Conservation (phyloP, 2,797 vertebrate genomes). For the Rhinophrynus dorsalis region DNA sequence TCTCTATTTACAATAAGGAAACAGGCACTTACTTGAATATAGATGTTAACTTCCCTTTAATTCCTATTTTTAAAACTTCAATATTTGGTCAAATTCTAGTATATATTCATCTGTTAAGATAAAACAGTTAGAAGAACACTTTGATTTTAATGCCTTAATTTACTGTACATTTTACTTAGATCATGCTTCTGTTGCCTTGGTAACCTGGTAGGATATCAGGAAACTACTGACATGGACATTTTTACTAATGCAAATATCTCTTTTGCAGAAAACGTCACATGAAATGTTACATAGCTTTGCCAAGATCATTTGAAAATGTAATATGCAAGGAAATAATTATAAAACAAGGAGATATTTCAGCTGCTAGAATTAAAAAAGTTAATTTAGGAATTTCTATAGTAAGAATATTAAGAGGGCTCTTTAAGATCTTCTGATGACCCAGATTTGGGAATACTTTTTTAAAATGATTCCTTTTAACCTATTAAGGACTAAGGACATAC, state of each 20-base stretch:
- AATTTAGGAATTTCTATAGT: constrained; percentile 15
- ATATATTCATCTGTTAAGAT: too few species aligned
- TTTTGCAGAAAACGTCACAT: constrained; percentile 37
- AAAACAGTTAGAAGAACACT: constrained; percentile 9
- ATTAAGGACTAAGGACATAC: too few species aligned
- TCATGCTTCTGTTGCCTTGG: constrained; percentile 29
- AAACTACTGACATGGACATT: constrained; percentile 28
- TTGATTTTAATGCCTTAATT: constrained; percentile 37
- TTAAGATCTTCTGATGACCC: too few species aligned
- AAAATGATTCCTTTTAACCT: too few species aligned
- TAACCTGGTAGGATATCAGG: constrained; percentile 38
- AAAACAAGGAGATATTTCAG: constrained; percentile 37
- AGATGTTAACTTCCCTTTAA: too few species aligned
- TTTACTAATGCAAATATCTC: constrained; percentile 27
- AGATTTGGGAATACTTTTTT: too few species aligned
- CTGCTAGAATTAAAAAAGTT: constrained; percentile 36
- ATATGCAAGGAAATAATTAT: constrained; percentile 42
- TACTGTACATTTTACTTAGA: constrained; percentile 24
- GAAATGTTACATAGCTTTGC: constrained; percentile 34
- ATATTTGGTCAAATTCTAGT: too few species aligned
- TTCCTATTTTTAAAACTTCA: too few species aligned
- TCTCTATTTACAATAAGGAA: too few species aligned
- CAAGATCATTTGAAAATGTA: constrained; percentile 35
- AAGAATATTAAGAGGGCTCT: constrained; percentile 9
- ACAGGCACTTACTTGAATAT: too few species aligned